These are phyloP conservation scores for Sylvietta virens DNA, from an alignment of 2,113 vertebrate species.

Conservation along the genomic window DNA sequence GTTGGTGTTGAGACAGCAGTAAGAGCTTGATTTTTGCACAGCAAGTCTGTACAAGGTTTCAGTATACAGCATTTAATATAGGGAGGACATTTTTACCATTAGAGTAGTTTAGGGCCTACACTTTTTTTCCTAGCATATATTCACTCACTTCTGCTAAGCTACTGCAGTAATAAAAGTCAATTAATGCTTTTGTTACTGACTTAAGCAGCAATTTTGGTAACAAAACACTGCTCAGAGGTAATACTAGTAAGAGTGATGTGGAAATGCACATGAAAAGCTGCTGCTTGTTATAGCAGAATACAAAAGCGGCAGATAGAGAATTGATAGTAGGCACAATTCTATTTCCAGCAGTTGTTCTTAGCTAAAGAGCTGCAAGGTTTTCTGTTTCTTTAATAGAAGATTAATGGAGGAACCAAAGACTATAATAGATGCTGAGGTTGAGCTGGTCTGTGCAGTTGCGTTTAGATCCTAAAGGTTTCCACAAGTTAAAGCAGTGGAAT, in stretches of 20 bases:
- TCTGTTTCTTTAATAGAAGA: background rate
- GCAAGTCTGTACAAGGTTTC: background rate
- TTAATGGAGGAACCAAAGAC: background rate
- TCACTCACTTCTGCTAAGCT: background rate
- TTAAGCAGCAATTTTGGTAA: background rate
- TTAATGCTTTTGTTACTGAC: background rate
- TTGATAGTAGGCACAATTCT: background rate
- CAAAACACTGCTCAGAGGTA: background rate
- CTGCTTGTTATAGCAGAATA: background rate
- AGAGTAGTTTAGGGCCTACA: background rate
- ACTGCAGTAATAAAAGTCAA: background rate
- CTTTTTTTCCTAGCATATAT: background rate
- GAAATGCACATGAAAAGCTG: background rate
- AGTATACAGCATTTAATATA: background rate
- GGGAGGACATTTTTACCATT: background rate
- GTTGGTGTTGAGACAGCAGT: background rate
- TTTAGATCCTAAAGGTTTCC: background rate
- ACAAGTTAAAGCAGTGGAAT: background rate
- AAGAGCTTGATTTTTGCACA: background rate
- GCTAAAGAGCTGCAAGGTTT: background rate
- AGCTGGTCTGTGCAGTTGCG: background rate
- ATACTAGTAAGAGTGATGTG: background rate
- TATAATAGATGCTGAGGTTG: background rate
- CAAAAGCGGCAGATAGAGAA: background rate
- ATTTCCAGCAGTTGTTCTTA: background rate